These are phyloP conservation scores for Periplaneta americana DNA, from an alignment of 1,140 invertebrate genomes.

Conservation along the genomic window DNA sequence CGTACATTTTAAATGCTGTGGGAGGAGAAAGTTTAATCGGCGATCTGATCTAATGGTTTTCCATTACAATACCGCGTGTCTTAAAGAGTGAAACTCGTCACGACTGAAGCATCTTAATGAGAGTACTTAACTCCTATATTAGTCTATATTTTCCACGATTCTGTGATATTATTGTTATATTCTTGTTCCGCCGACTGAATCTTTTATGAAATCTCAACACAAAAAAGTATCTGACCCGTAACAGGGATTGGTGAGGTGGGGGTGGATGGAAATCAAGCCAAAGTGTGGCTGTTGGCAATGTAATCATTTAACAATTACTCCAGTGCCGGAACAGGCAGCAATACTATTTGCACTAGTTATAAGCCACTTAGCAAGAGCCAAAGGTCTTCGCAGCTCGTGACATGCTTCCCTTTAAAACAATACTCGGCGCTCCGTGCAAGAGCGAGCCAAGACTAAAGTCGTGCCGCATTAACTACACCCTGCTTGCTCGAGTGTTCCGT, in stretches of 20 bases:
- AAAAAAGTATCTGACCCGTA: background rate
- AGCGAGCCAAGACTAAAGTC: too few species aligned
- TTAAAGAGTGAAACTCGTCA: background rate
- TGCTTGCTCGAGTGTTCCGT: too few species aligned
- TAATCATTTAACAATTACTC: background rate
- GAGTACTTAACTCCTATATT: background rate
- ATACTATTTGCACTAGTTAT: background rate
- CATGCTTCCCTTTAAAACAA: background rate
- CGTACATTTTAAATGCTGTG: too few species aligned
- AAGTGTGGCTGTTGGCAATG: background rate
- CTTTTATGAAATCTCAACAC: background rate
- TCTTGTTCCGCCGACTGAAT: background rate
- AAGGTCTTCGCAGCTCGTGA: background rate
- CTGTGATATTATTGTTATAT: background rate
- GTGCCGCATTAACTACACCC: too few species aligned
- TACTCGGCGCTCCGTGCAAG: background rate
- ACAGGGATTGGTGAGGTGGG: background rate
- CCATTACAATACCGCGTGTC: background rate
- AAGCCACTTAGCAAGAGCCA: too few species aligned
- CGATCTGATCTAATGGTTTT: too few species aligned
- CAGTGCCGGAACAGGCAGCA: background rate
- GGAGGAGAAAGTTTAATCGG: too few species aligned
- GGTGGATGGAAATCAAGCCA: background rate
- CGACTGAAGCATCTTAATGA: background rate
- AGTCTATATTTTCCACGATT: background rate